Percentiles rank a stretch among this genome's conserved stretches.
Conservation (phyloP, 2,797 vertebrate species). For the Myotis planiceps region DNA sequence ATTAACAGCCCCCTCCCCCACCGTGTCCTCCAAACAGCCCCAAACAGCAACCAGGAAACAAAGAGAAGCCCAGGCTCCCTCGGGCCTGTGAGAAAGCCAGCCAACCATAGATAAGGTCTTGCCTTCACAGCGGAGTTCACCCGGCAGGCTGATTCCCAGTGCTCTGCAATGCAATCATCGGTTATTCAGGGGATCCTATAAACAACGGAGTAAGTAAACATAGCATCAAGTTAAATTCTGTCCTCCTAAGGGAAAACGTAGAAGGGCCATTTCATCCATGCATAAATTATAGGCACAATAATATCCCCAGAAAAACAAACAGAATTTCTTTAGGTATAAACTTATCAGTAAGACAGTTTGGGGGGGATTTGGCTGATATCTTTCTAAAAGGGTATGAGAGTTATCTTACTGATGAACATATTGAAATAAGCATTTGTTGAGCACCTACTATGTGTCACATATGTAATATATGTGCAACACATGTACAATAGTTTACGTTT, state of each 20-base stretch:
- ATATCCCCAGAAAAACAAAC: background rate
- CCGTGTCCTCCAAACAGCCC: background rate
- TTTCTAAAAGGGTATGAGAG: background rate
- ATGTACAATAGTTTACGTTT: fast-evolving
- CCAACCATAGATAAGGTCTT: background rate
- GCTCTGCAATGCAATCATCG: fast-evolving
- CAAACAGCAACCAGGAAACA: background rate
- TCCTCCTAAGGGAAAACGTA: background rate
- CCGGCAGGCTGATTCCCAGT: fast-evolving
- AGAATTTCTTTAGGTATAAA: background rate
- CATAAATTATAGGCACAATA: background rate
- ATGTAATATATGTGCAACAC: fast-evolving
- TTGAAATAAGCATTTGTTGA: background rate
- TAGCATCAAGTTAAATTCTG: background rate
- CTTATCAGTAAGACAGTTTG: background rate
- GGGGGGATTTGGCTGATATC: background rate
- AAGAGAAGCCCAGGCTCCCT: background rate
- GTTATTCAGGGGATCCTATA: fast-evolving
- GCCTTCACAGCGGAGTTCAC: background rate
- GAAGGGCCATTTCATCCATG: background rate
- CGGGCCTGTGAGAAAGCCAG: background rate
- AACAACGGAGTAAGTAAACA: background rate
- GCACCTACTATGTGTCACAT: no score
- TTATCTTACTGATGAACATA: background rate
- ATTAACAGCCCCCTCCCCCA: background rate